Evolutionary conservation across 2,113 vertebrate species (phyloP), one percentile per base, ranked within the genome.

Genomic region (Bos taurus): DNA sequence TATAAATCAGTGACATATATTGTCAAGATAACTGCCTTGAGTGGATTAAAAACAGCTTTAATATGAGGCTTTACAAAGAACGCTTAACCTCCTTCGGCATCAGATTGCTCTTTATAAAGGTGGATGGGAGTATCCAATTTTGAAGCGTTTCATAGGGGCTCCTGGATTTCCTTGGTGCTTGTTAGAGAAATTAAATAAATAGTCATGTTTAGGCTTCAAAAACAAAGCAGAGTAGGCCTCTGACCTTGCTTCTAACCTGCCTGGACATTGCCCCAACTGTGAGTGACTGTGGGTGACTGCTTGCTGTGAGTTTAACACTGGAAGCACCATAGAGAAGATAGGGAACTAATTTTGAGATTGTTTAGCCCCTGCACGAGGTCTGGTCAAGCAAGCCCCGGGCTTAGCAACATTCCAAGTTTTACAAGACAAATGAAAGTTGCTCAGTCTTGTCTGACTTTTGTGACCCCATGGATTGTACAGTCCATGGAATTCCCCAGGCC

Each of bases 51-150:
- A 94, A 85, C 43, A 91, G 90, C 48, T 91, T 93, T 93, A 80
- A 85, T 82, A 52, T 57, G 89, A 96, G 43, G 62, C 89, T 97
- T 97, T 95, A 95, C 83, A 83, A 97, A 95, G 33, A 95, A 91
- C 7, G n/a, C 7, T 83, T 87, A 60, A 78, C 57, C 46, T 93
- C 64, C 52, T 91, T 83, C 95, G 87, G 90, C 36, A 83, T 57
- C 43, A n/a, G 90, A 87, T 86, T 83, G 71, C 28, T 71, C 28
- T 95, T 91, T 90, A 62, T 82, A 74, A 96, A 43, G 88, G 78
- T 89, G 77, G 56, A 86, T 67, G 21, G 17, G n/a, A 91, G 43
- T 50, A 86, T 89, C 77, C 10, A 30, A n/a, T 85, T 88, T 60
- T 40, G 80, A 67, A 87, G 30, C 6, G 67, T 82, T 40, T 19